phyloP scores from a whole-genome alignment of 2,113 vertebrate species.

The Macheiramphus alcinus region DNA sequence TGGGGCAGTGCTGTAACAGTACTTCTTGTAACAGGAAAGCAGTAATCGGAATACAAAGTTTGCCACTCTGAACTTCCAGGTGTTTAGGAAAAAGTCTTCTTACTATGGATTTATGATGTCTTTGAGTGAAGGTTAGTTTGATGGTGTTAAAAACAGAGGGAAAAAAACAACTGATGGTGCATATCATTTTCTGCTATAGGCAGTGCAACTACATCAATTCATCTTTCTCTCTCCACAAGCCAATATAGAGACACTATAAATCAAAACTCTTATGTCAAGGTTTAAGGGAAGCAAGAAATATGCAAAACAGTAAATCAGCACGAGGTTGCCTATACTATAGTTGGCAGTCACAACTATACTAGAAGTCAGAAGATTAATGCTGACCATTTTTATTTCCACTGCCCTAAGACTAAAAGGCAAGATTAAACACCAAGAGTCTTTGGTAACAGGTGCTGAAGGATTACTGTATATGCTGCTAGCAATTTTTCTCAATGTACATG shows the following conservation, averaged over 20 bases:
- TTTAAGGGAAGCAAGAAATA: conserved; percentile 53
- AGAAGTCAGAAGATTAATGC: conserved; percentile 49
- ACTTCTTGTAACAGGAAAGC: background rate
- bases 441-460: conserved; percentile 22
- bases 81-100: conserved; percentile 45
- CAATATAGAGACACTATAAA: conserved; percentile 54
- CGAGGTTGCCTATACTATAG: background rate
- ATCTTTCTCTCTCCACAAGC: background rate
- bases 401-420: conserved; percentile 35
- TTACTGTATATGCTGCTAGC: background rate
- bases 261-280: conserved; percentile 29
- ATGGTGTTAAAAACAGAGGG: background rate
- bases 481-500: conserved; percentile 9
- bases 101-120: conserved; percentile 59
- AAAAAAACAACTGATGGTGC: conserved; percentile 14
- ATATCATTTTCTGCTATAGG: conserved; percentile 42
- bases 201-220: background rate
- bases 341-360: conserved; percentile 15
- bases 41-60: conserved; percentile 9
- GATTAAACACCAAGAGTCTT: conserved; percentile 16
- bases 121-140: conserved; percentile 10
- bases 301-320: conserved; percentile 57
- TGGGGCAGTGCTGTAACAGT: background rate
- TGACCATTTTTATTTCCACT: conserved; percentile 49
- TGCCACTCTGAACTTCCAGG: conserved; percentile 44